Evolutionary conservation across 2,113 vertebrate genomes (phyloP).

Genomic region (Penelope pileata): DNA sequence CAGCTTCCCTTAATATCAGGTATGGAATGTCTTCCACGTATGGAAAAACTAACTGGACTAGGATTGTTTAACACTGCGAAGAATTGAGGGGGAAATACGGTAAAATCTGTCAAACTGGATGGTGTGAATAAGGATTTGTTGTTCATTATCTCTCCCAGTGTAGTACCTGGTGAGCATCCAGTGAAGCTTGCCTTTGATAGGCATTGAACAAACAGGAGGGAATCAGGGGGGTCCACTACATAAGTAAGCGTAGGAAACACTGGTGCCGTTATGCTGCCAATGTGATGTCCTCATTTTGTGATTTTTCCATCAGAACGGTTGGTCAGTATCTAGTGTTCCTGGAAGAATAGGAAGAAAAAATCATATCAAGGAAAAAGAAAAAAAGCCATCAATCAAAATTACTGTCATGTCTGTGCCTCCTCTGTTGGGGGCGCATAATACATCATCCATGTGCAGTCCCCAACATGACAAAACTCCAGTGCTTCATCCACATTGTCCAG

Average conservation of each 20-base stretch:
- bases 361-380: not conserved
- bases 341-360: not conserved
- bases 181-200: not conserved
- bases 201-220: not conserved
- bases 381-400: not conserved
- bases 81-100: not conserved
- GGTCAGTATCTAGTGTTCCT: not conserved
- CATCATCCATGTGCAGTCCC: not conserved
- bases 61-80: not conserved
- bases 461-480: not conserved
- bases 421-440: not conserved
- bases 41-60: not conserved
- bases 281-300: not conserved
- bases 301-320: not conserved
- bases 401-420: not conserved
- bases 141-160: not conserved
- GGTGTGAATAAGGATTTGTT: not conserved
- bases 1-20: not conserved
- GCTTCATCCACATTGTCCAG: not conserved
- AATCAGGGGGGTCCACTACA: not conserved
- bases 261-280: not conserved
- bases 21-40: not conserved
- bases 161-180: not conserved
- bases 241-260: not conserved
- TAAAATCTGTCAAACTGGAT: fast-evolving